Base-by-base conservation (phyloP, 1,140 invertebrate species). In the Holcopasites calliopsidis region DNA sequence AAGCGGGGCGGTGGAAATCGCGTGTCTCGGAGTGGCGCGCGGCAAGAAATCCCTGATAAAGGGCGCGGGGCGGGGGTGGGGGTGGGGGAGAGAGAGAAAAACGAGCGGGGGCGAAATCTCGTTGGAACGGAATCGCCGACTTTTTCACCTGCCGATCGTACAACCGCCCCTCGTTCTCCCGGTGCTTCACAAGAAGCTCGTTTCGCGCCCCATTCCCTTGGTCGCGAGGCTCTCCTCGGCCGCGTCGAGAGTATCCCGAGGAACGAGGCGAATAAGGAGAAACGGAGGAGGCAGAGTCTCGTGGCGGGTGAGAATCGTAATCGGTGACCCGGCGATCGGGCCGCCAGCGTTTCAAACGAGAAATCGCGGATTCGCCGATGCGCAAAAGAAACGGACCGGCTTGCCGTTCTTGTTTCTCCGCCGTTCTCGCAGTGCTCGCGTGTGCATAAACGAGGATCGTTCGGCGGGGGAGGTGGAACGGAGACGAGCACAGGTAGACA, bases 361-460 rank as follows among this genome's bases (percentile, higher is more conserved):
- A 16, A 58, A 80, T 82, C 79, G 85, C 85, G 80, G 82, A 77
- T 42, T 26, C 78, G 75, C 42, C 81, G 79, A 83, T 64, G 85
- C 84, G 84, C 84, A 83, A 87, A 88, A 89, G 85, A 82, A 88
- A 87, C 82, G 58, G 26, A 82, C 79, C 47, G 68, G 54, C 57
- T 26, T 18, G 0, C 4, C 21, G 13, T 52, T 52, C 11, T 54
- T 64, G 31, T 73, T 33, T 28, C 31, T 38, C 21, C 50, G 49
- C 7, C n/a, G 61, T 35, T 70, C 28, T 35, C 54, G 8, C 16
- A 26, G 35, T 21, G 28, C 23, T 33, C 44, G 40, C 33, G 35
- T n/a, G 40, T 28, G 23, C 26, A 31, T 40, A 61, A 62, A n/a
- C 21, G 80, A 64, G n/a, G n/a, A n/a, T n/a, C n/a, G n/a, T n/a